Base-by-base conservation (phyloP, 1,140 invertebrate genomes). In the Venturia canescens region DNA sequence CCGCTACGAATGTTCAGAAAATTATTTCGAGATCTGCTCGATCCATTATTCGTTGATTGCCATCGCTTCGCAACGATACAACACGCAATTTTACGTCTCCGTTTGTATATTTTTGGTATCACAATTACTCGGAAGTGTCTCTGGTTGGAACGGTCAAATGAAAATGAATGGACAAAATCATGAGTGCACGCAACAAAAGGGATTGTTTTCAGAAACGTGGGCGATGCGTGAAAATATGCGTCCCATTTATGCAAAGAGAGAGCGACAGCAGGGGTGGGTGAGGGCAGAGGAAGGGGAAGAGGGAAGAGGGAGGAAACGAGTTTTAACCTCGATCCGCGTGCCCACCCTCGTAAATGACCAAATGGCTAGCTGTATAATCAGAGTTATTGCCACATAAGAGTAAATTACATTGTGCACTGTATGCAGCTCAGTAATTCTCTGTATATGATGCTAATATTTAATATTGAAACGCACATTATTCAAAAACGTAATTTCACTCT, bases 271-370 rank as follows among this genome's bases (percentile, higher is more conserved):
- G 13, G 38, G 13, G 38, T 11, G 11, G 13, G 38, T 11, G 38
- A 44, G 38, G 13, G 38, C 7, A 44, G 38, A 44, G 38, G 13
- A 18, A 57, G 53, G 21, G 18, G 21, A 57, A 23, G 53, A 57
- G 53, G 21, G 18, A 57, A 57, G 53, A 18, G 21, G 21, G 53
- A 23, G 53, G n/a, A 5, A 57, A 57, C 53, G 53, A 57, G 53
- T 23, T 57, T 5, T 57, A 57, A 23, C 53, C 53, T n/a, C 53
- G 53, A 57, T 23, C 53, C 21, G 21, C 53, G 21, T 18, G 21
- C 53, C 18, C 53, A 57, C 53, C 53, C 53, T 57, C 53, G 21
- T 57, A 57, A 57, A 57, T 23, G 53, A 57, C 53, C 53, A 57
- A 23, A 18, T 9, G 21, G 53, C 53, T 57, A 57, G 21, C 53